These are phyloP conservation scores for Hystrix cristata DNA, from an alignment of 2,113 vertebrate genomes.

Conservation along the genomic window DNA sequence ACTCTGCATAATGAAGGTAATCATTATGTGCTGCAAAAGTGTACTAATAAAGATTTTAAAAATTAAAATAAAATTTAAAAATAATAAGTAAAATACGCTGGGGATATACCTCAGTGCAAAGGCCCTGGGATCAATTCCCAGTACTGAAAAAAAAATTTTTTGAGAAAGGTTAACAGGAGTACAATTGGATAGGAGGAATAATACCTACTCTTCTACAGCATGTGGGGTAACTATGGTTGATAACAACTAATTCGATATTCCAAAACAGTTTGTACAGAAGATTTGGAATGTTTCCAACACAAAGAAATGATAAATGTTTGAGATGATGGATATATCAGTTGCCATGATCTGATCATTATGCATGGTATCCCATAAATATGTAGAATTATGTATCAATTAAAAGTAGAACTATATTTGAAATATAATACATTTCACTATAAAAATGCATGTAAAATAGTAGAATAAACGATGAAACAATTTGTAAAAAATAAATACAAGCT, in stretches of 20 bases:
- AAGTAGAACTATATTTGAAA: neutral
- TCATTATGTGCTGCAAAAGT: neutral
- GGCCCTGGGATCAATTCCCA: neutral
- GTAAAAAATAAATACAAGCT: neutral
- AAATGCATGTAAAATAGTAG: neutral
- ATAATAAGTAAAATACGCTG: neutral
- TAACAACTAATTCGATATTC: neutral
- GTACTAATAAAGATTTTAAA: neutral
- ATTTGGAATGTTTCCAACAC: neutral
- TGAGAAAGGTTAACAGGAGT: neutral
- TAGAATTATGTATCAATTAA: neutral
- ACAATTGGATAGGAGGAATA: neutral
- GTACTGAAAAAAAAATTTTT: neutral
- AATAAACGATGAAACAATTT: neutral
- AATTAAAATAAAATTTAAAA: neutral
- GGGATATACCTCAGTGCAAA: neutral
- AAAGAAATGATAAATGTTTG: neutral
- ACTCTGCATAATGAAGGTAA: neutral
- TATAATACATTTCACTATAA: neutral
- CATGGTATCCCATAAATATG: neutral
- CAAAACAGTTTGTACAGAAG: neutral
- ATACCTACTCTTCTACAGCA: neutral
- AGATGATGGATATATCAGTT: neutral
- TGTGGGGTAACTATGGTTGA: too few relatives aligned
- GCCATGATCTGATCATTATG: neutral